Evolutionary conservation across 2,113 vertebrate species (phyloP).

Genomic region (Chionodraco myersi): DNA sequence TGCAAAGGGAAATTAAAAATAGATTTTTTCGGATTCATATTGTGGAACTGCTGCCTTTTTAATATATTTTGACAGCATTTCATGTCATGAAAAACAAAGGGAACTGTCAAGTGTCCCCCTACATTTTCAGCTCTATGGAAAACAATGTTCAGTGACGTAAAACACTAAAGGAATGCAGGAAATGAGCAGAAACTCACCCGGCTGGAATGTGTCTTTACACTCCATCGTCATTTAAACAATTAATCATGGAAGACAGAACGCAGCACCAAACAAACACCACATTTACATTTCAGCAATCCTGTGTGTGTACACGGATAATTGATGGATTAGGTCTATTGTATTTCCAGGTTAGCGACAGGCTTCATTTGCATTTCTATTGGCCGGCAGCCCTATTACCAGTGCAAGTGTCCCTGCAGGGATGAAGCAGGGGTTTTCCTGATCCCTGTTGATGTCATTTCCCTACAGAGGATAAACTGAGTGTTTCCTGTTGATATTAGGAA

Average conservation of each 20-base stretch:
- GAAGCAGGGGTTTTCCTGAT: conserved; percentile 43
- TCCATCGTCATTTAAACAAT: not conserved
- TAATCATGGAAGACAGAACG: not conserved
- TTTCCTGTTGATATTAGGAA: conserved; percentile 75
- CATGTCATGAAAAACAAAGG: not conserved
- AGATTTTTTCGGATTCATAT: conserved; percentile 12
- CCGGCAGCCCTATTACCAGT: not conserved
- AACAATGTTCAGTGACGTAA: conserved; percentile 12
- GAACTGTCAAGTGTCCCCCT: not conserved
- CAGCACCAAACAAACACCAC: not conserved
- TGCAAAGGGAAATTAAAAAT: conserved; percentile 7
- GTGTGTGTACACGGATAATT: conserved; percentile 22
- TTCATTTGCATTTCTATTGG: conserved; percentile 51
- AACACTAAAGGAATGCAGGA: conserved; percentile 43
- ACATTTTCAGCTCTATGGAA: not conserved
- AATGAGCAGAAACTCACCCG: conserved; percentile 7
- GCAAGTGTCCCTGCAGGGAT: conserved; percentile 7
- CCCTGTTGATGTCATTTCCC: conserved; percentile 72
- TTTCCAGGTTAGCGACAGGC: conserved; percentile 52
- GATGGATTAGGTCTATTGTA: conserved; percentile 28
- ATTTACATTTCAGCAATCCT: conserved; percentile 20
- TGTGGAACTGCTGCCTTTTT: not conserved
- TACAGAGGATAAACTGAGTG: conserved; percentile 56
- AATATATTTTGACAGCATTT: not conserved
- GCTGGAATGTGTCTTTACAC: not conserved